Conservation (phyloP, 2,797 vertebrate genomes). For the Morus bassanus region DNA sequence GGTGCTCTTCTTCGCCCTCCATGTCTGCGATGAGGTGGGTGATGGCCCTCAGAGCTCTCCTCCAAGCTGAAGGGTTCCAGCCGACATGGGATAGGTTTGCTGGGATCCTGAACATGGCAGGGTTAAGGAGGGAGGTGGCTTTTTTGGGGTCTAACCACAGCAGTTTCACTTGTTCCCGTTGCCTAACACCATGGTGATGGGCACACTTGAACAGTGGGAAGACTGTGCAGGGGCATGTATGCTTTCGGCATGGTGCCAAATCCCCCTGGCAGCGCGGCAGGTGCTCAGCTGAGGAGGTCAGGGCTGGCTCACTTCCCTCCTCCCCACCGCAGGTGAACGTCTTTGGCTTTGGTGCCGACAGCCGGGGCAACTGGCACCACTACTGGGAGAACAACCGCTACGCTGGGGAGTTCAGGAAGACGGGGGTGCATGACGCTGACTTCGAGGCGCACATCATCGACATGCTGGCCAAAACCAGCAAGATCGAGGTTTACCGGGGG, state of each 20-base stretch:
- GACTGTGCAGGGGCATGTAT: background rate
- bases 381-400: conserved; percentile 99
- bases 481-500: conserved; percentile 92
- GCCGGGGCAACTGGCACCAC: conserved; percentile 97
- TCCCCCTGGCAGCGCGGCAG: fast-evolving
- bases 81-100: background rate
- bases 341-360: conserved; percentile 96
- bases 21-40: conserved; percentile 94
- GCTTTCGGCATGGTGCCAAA: fast-evolving
- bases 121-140: background rate
- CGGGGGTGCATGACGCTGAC: conserved; percentile 95
- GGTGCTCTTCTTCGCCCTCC: conserved; percentile 96
- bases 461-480: conserved; percentile 87
- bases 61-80: fast-evolving
- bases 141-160: background rate
- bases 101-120: background rate
- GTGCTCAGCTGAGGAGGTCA: background rate
- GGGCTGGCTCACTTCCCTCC: background rate
- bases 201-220: background rate
- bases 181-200: background rate
- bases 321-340: conserved; percentile 86
- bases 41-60: background rate
- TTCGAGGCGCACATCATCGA: conserved; percentile 95
- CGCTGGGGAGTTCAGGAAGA: conserved; percentile 96
- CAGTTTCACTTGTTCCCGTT: background rate